Evolutionary conservation across 2,797 vertebrate species (phyloP).

Genomic region (Sebastiscus tertius): DNA sequence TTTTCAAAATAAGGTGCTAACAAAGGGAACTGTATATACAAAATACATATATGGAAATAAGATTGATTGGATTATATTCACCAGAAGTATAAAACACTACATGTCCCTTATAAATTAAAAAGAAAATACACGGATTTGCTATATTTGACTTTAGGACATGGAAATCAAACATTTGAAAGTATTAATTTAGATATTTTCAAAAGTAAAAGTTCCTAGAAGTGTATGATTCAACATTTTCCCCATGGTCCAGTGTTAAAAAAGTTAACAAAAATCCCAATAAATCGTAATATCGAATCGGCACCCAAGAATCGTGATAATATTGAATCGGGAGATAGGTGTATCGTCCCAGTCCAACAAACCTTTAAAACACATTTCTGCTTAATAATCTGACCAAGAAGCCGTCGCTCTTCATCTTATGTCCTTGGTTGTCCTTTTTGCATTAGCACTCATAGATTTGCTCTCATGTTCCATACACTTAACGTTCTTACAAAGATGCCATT

Average conservation of each 20-base stretch:
- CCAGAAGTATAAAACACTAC: too few relatives aligned
- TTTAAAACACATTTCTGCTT: conserved; percentile 6
- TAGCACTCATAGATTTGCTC: conserved; percentile 31
- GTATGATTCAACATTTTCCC: neutral
- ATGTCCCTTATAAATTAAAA: too few relatives aligned
- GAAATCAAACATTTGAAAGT: too few relatives aligned
- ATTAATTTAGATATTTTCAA: too few relatives aligned
- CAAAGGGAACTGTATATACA: too few relatives aligned
- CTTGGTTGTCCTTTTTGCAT: conserved; percentile 40
- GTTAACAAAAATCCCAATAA: neutral
- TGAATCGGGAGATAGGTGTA: neutral
- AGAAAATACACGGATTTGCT: too few relatives aligned
- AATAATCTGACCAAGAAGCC: neutral
- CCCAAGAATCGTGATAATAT: neutral
- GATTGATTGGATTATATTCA: too few relatives aligned
- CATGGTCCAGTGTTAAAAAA: neutral
- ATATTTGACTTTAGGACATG: too few relatives aligned
- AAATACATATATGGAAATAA: too few relatives aligned
- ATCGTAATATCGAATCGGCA: neutral
- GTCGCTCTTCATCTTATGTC: conserved; percentile 22
- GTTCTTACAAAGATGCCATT: conserved; percentile 26
- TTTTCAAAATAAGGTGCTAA: too few relatives aligned
- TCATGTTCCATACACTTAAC: conserved; percentile 29
- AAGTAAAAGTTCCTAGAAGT: too few relatives aligned
- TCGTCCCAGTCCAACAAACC: neutral